Base-by-base conservation (phyloP, 2,888 invertebrate species). In the Machimus rusticus region DNA sequence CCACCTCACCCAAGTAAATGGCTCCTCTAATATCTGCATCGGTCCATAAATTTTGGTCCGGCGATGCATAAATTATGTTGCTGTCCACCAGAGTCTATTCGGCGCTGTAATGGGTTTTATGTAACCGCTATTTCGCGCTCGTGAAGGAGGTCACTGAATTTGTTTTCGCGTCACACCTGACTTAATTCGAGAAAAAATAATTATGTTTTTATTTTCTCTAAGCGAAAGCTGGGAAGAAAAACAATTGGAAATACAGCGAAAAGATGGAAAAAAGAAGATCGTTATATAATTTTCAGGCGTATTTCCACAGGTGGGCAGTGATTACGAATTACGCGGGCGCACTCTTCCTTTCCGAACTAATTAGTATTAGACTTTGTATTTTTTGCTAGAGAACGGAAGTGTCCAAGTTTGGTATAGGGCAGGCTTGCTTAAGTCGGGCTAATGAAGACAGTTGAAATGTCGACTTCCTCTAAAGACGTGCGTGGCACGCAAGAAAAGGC, bases 41-140 rank as follows among this genome's bases (percentile, higher is more conserved):
- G 28, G 16, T 1, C 55, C 46, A 55, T 81, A 81, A 51, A 81
- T 81, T 81, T 81, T 81, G 55, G 46, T 51, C 55, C 81, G 81
- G 55, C 51, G 51, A 55, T 81, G 81, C 81, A 81, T 81, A 81
- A 81, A 81, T 81, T 81, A 81, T 78, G 43, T 81, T 51, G 31
- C 81, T 34, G 55, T 43, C 51, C 51, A 34, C 81, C 28, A 28
- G 28, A 66, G 28, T 28, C 43, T 55, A 51, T 43, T 78, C 81
- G 28, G 2, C 51, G n/a, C 16, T 51, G 23, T 28, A n/a, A 31
- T 19, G 19, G n/a, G 16, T 14, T 39, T 81, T 81, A 81, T 81
- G 81, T 34, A 81, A 81, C 16, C 51, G 28, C 34, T 74, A 28
- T n/a, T 23, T 66, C 66, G 66, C 66, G 28, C 28, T 28, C 66